Conservation (phyloP, 2,888 invertebrate genomes). For the Catocala fraxini region DNA sequence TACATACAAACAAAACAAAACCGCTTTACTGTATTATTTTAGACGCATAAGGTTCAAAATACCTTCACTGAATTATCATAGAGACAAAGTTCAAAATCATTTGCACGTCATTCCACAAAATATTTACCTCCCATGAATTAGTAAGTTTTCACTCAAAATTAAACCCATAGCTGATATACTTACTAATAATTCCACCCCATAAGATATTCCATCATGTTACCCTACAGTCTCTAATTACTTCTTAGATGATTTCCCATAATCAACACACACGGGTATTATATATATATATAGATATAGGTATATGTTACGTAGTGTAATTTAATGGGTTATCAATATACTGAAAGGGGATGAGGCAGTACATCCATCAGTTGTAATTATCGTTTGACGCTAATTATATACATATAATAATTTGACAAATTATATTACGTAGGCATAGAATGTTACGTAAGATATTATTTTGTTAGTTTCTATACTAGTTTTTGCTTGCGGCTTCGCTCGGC, state of each 20-base stretch:
- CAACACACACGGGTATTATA: slow-evolving; percentile 36
- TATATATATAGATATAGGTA: slow-evolving; percentile 21
- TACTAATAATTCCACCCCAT: slow-evolving; percentile 45
- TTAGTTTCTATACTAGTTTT: too few species aligned
- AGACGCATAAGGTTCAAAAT: not conserved
- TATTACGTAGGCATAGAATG: not conserved
- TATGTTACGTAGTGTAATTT: slow-evolving; percentile 13
- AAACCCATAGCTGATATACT: slow-evolving; percentile 17
- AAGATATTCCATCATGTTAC: slow-evolving; percentile 42
- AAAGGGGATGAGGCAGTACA: slow-evolving; percentile 41
- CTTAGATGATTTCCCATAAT: slow-evolving; percentile 46
- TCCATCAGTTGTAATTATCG: slow-evolving; percentile 49
- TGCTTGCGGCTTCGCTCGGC: too few species aligned
- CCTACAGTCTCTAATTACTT: slow-evolving; percentile 56
- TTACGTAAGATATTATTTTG: not conserved
- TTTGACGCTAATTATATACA: slow-evolving; percentile 57
- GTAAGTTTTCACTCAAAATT: slow-evolving; percentile 28
- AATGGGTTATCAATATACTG: slow-evolving; percentile 45
- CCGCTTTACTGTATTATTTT: too few species aligned
- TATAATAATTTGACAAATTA: slow-evolving; percentile 39
- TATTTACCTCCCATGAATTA: slow-evolving; percentile 10
- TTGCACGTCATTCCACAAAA: not conserved
- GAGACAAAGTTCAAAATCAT: not conserved
- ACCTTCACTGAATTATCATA: too few species aligned
- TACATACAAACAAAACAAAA: too few species aligned